Percentiles rank a stretch among this genome's conserved stretches.
phyloP scores from a whole-genome alignment of 2,888 invertebrate genomes.

The Chorisops tibialis region DNA sequence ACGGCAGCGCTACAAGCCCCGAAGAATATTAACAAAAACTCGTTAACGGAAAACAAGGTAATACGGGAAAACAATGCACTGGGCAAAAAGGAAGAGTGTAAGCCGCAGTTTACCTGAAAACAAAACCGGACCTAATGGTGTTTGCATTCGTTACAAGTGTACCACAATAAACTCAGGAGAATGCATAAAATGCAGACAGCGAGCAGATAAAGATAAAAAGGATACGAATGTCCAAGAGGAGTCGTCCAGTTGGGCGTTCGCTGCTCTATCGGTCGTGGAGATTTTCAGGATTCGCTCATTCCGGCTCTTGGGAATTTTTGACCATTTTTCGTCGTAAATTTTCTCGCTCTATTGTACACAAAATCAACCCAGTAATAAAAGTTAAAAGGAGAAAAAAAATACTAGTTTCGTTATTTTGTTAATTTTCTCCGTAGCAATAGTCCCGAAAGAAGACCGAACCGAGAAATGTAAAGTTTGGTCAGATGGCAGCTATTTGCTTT shows the following conservation, averaged over 20 bases:
- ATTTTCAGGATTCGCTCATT: background rate
- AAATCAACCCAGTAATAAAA: conserved; percentile 16
- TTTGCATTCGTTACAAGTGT: conserved; percentile 20
- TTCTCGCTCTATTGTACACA: conserved; percentile 4
- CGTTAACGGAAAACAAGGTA: conserved; percentile 26
- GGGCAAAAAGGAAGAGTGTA: conserved; percentile 8
- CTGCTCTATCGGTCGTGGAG: background rate
- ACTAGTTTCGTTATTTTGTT: too few species aligned
- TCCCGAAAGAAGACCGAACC: too few species aligned
- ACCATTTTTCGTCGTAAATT: conserved; percentile 12
- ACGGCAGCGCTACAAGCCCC: background rate
- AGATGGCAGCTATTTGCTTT: too few species aligned
- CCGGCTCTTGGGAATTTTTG: background rate
- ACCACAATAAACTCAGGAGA: conserved; percentile 15
- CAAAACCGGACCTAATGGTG: conserved; percentile 21
- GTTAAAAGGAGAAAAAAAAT: conserved; percentile 6
- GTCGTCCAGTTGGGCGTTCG: background rate
- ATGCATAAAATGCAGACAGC: conserved; percentile 8
- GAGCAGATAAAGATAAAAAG: conserved; percentile 11
- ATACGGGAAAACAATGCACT: conserved; percentile 15
- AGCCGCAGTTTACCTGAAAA: conserved; percentile 19
- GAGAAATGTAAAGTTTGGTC: too few species aligned
- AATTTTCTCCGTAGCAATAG: too few species aligned
- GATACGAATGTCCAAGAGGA: conserved; percentile 12
- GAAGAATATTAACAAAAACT: conserved; percentile 25